Conservation (phyloP, 2,113 vertebrate genomes). For the Phylloscopus trochilus region DNA sequence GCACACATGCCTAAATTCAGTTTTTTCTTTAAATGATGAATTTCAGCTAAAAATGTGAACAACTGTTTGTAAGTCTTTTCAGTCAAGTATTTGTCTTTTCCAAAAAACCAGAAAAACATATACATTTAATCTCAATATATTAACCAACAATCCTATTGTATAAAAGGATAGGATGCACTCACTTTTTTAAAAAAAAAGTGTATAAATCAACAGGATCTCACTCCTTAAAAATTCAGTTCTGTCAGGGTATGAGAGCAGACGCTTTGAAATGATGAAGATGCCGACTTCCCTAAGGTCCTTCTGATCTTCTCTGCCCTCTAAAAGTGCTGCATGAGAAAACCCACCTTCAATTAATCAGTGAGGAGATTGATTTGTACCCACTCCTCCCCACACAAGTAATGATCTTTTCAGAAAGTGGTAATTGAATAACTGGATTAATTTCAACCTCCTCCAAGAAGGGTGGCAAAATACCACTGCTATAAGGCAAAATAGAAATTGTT, state of each 20-base stretch:
- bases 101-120: not conserved
- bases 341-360: slow-evolving; percentile 11
- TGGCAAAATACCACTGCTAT: not conserved
- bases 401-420: not conserved
- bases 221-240: not conserved
- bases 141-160: not conserved
- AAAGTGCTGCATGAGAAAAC: slow-evolving; percentile 23
- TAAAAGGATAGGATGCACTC: not conserved
- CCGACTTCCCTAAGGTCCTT: slow-evolving; percentile 19
- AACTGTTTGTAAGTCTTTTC: not conserved
- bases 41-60: not conserved
- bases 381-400: not conserved
- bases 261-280: not conserved
- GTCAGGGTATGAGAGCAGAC: not conserved
- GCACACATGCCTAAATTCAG: not conserved
- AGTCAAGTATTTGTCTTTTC: not conserved
- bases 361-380: not conserved
- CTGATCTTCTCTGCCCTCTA: slow-evolving; percentile 53
- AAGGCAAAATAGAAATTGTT: not conserved
- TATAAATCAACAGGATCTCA: not conserved
- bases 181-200: not conserved
- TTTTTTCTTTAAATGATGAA: not conserved
- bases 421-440: slow-evolving; percentile 23
- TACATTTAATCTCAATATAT: not conserved
- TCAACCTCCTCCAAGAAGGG: not conserved